Evolutionary conservation across 1,140 invertebrate genomes (phyloP), one percentile per base, ranked within the genome.

Genomic region (Cherax quadricarinatus): DNA sequence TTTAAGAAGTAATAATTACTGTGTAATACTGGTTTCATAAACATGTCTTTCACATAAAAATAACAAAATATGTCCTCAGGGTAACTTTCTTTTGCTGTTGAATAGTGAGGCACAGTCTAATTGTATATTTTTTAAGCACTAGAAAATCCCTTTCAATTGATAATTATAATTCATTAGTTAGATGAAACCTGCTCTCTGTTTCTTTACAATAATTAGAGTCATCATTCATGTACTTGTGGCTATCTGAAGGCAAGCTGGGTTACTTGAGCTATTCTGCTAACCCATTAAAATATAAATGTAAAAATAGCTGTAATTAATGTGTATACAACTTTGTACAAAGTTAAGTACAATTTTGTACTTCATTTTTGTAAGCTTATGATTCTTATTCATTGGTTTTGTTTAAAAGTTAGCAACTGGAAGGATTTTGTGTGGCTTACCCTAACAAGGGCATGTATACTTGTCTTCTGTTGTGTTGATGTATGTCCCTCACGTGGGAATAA

Each of bases 261-360:
- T 85, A 62, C 70, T 70, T 70, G 60, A 85, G 57, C 83, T 66
- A 53, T 89, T 66, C 57, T 62, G 57, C 62, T 82, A 78, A 82
- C 88, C 88, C 49, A 89, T 16, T 86, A 24, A 82, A 51, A 24
- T 78, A 87, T 57, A 14, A 70, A 16, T 89, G 88, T 89, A 89
- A 70, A 66, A 89, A 89, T 62, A 82, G 30, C n/a, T 89, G 79
- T 89, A 89, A 82, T 81, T 83, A 70, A 57, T 89, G 41, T 82
- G 88, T 70, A 89, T 89, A 80, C 86, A 88, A 80, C 75, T 88
- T 57, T 89, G 80, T 89, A 89, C 88, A 89, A 60, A 51, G 82
- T 89, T 89, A 83, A 57, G 88, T 83, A 89, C 88, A 89, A 73
- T 89, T 89, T 89, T 89, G 88, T 89, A 89, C 87, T 81, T 88